Percentiles rank a stretch among this genome's conserved stretches.
These are phyloP conservation scores for Pammene fasciana DNA, from an alignment of 2,888 invertebrate species.

Conservation along the genomic window DNA sequence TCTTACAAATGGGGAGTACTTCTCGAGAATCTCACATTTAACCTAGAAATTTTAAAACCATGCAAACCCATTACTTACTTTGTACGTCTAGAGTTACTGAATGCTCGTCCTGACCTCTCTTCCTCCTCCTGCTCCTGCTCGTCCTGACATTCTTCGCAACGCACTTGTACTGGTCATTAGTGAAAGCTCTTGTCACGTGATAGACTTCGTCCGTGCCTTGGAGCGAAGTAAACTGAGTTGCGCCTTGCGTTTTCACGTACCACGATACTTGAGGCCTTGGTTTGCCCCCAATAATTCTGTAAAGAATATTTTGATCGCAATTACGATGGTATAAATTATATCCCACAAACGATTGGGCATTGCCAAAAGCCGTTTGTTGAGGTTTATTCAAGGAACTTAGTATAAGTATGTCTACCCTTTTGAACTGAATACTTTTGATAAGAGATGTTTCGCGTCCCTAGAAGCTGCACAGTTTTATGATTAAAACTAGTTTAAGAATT, in stretches of 20 bases:
- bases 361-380: no score
- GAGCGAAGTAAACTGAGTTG: neutral
- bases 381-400: no score
- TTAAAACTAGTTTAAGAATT: no score
- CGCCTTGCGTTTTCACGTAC: slow-evolving; percentile 11
- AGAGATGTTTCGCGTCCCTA: no score
- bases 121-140: no score
- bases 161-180: slow-evolving; percentile 16
- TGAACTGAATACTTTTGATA: no score
- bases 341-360: no score
- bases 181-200: neutral
- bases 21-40: no score
- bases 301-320: neutral
- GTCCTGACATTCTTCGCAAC: slow-evolving; percentile 9
- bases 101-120: neutral
- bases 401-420: no score
- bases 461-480: no score
- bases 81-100: slow-evolving; percentile 1
- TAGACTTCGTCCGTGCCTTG: slow-evolving; percentile 1
- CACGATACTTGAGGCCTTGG: slow-evolving; percentile 24
- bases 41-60: no score
- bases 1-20: no score
- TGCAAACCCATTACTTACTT: neutral
- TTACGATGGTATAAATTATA: neutral
- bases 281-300: slow-evolving; percentile 21